These are phyloP conservation scores for Oreochromis spilurus DNA, from an alignment of 2,113 vertebrate species.

Conservation along the genomic window DNA sequence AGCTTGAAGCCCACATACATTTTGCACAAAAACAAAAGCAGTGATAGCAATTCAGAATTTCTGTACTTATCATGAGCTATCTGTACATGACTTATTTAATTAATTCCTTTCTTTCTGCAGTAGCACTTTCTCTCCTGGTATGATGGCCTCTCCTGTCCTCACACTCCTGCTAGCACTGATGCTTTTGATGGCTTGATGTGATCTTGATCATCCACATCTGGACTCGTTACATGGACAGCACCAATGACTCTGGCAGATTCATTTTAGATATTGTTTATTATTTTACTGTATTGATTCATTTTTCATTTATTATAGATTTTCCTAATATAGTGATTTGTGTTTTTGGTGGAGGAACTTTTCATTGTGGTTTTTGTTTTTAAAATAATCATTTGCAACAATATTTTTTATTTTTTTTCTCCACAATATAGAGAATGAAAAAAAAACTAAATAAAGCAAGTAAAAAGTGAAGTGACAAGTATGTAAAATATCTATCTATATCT, in stretches of 20 bases:
- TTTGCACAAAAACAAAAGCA: neutral
- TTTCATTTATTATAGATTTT: neutral
- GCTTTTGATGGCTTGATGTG: neutral
- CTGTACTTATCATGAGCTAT: neutral
- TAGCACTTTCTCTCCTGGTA: conserved; percentile 14
- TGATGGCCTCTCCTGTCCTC: conserved; percentile 13
- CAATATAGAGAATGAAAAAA: neutral
- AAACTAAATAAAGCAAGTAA: neutral
- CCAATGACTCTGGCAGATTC: accelerated
- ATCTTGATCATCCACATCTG: neutral
- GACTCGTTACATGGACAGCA: neutral
- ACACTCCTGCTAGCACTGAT: conserved; percentile 2
- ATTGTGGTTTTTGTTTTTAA: neutral
- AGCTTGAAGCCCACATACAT: neutral
- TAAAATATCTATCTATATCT: neutral
- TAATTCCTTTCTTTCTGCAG: neutral
- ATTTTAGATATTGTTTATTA: neutral
- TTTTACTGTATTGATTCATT: neutral
- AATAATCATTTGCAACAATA: neutral
- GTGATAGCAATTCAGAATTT: neutral
- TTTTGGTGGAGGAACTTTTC: neutral
- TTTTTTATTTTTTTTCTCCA: neutral
- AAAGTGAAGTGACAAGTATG: neutral
- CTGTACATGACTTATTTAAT: neutral
- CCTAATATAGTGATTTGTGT: accelerated